Evolutionary conservation across 1,140 invertebrate species (phyloP).

Genomic region (Drosophila seguyi): DNA sequence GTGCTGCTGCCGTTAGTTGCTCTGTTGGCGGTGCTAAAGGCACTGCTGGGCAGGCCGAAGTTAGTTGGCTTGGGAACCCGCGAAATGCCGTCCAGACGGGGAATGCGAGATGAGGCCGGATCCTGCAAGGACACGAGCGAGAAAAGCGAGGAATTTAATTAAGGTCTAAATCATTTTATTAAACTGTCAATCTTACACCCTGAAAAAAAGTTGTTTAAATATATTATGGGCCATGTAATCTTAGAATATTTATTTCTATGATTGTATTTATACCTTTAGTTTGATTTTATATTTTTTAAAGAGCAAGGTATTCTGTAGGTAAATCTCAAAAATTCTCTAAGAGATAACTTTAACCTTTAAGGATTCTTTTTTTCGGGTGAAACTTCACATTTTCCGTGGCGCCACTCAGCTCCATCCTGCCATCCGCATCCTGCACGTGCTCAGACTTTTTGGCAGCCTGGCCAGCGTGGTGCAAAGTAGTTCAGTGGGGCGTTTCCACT

Average conservation of each 20-base stretch:
- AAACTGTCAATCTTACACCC: neutral
- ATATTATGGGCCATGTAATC: neutral
- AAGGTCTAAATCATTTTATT: neutral
- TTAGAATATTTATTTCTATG: neutral
- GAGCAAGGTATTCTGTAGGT: too few species aligned
- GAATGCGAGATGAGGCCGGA: slow-evolving; percentile 70
- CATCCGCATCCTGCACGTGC: slow-evolving; percentile 57
- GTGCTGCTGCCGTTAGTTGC: neutral
- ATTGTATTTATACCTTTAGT: neutral
- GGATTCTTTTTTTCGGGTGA: slow-evolving; percentile 2
- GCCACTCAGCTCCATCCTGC: slow-evolving; percentile 20
- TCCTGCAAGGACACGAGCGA: slow-evolving; percentile 62
- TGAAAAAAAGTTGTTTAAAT: neutral
- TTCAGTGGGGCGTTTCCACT: slow-evolving; percentile 76
- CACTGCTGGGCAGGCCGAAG: slow-evolving; percentile 36
- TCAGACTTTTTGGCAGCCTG: slow-evolving; percentile 66
- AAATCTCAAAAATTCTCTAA: neutral
- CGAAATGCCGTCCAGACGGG: slow-evolving; percentile 73
- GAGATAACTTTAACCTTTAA: neutral
- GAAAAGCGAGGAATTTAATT: slow-evolving; percentile 18
- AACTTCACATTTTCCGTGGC: slow-evolving; percentile 19
- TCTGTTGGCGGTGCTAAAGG: slow-evolving; percentile 3
- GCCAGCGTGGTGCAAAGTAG: slow-evolving; percentile 65
- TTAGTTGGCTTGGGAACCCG: slow-evolving; percentile 74
- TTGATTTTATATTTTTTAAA: neutral